Evolutionary conservation across 2,888 invertebrate species (phyloP).

Genomic region (Acanthosepion lycidas): DNA sequence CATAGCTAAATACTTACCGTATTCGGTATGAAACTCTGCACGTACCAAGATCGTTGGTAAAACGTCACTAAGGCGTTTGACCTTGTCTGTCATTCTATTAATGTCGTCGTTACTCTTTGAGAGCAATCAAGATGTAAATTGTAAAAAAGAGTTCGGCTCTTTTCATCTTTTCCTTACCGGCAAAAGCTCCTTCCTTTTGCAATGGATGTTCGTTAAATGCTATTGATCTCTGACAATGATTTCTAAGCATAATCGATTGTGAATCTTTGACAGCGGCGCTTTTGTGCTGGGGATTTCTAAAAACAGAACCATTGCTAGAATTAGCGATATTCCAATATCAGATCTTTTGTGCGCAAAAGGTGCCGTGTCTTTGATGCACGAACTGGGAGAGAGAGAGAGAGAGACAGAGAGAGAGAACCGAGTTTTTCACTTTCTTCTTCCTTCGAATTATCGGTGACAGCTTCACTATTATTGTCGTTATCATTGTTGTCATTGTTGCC

Average conservation of each 20-base stretch:
- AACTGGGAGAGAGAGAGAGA: background rate
- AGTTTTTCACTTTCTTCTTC: background rate
- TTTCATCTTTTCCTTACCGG: background rate
- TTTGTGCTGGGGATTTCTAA: background rate
- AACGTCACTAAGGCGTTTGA: background rate
- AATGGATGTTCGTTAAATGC: background rate
- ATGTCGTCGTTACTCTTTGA: background rate
- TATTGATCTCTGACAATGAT: background rate
- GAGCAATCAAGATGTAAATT: background rate
- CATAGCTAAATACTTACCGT: no score
- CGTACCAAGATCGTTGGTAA: no score
- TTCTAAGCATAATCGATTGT: background rate
- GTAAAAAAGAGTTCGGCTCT: background rate
- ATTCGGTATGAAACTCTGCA: no score
- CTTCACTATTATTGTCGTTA: background rate
- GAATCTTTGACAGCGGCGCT: background rate
- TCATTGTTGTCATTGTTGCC: background rate
- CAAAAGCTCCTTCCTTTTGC: constrained; percentile 8
- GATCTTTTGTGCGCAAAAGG: background rate
- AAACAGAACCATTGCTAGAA: background rate
- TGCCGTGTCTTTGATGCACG: background rate
- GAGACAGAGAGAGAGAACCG: background rate
- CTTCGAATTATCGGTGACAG: background rate
- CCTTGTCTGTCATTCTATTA: background rate
- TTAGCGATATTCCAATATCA: background rate